phyloP scores from a whole-genome alignment of 2,113 vertebrate species.

The Hydrolagus affinis region DNA sequence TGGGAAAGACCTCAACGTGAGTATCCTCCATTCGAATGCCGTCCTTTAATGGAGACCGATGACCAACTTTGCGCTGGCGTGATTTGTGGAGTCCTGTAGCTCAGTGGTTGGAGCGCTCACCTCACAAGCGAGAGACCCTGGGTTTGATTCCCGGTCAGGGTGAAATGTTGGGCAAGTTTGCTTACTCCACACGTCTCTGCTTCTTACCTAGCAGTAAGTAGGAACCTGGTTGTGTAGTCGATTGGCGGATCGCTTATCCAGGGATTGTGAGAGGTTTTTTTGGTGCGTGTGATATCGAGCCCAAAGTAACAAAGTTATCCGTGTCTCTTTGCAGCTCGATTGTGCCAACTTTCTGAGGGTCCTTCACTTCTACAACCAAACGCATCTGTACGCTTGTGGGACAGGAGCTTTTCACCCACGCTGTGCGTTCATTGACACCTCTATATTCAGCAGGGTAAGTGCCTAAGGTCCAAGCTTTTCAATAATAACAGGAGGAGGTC shows the following conservation, averaged over 20 bases:
- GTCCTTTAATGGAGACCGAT: background rate
- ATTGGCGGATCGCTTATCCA: too few species aligned
- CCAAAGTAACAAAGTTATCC: background rate
- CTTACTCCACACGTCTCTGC: too few species aligned
- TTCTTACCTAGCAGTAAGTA: too few species aligned
- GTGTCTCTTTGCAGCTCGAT: conserved; percentile 47
- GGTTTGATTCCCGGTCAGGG: too few species aligned
- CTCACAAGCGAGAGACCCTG: too few species aligned
- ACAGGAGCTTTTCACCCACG: conserved; percentile 67
- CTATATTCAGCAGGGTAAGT: conserved; percentile 53
- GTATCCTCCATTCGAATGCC: background rate
- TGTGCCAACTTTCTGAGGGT: conserved; percentile 67
- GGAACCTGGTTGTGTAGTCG: too few species aligned
- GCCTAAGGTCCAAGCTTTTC: background rate
- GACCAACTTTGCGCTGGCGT: too few species aligned
- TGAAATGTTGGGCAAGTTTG: too few species aligned
- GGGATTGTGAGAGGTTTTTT: background rate
- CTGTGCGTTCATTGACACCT: conserved; percentile 57
- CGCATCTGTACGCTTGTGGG: conserved; percentile 63
- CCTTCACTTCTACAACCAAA: conserved; percentile 62
- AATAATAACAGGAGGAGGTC: background rate
- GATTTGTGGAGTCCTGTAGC: too few species aligned
- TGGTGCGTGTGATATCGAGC: background rate
- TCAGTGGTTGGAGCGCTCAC: too few species aligned
- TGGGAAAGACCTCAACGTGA: conserved; percentile 63